phyloP scores from a whole-genome alignment of 1,140 invertebrate species.

The Apis laboriosa region DNA sequence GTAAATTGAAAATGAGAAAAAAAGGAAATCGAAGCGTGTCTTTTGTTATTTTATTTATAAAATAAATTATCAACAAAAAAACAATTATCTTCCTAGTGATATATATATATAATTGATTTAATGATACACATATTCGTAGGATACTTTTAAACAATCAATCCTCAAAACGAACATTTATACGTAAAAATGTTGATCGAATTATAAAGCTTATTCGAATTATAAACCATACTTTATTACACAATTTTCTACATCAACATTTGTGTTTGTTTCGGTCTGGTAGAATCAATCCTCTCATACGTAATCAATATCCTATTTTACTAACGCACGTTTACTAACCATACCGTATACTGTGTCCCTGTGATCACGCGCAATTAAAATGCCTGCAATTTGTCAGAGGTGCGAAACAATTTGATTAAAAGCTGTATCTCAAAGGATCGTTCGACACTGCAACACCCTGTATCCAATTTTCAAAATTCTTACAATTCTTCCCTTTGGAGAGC shows the following conservation, averaged over 20 bases:
- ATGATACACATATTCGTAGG: too few species aligned
- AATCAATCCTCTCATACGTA: slow-evolving; percentile 29
- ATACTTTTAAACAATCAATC: too few species aligned
- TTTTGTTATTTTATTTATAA: neutral
- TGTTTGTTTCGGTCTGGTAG: neutral
- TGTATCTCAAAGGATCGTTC: neutral
- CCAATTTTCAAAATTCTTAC: neutral
- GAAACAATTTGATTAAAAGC: slow-evolving; percentile 8
- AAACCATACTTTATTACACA: too few species aligned
- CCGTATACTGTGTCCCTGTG: neutral
- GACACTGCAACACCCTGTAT: too few species aligned
- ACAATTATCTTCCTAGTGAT: neutral
- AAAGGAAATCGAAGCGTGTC: slow-evolving; percentile 23
- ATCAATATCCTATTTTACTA: slow-evolving; percentile 3
- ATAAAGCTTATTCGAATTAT: too few species aligned
- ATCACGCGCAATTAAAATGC: slow-evolving; percentile 9
- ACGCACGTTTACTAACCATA: neutral
- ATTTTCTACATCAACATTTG: too few species aligned
- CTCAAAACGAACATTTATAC: neutral
- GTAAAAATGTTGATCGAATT: too few species aligned
- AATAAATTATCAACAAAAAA: neutral
- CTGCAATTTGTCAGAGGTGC: slow-evolving; percentile 36
- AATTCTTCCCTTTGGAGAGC: neutral
- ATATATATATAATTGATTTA: neutral
- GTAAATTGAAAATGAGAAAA: slow-evolving; percentile 9